Base-by-base conservation (phyloP, 2,113 vertebrate genomes). In the Polypterus bichir region DNA sequence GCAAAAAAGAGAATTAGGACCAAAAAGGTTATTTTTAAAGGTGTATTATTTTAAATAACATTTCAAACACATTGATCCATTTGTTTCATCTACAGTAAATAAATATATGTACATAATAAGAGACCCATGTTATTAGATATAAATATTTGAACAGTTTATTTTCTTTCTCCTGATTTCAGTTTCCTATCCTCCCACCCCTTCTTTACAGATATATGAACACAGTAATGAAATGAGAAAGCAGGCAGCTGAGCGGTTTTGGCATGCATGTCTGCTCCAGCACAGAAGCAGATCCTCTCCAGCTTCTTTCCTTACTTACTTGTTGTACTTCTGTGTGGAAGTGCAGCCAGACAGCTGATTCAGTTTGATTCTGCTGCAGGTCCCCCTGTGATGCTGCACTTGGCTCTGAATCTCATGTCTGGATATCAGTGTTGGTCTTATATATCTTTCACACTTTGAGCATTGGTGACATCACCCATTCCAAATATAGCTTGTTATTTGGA, bases 391-490 rank as follows among this genome's bases (percentile, higher is more conserved):
- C 60, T 60, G 65, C 59, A 58, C 44, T 7, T 77, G 72, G 79
- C 72, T 56, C 27, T 75, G 70, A 58, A 68, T 63, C 65, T 68
- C 75, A 74, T 54, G 63, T 27, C 56, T 58, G 44, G n/a, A 44
- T 7, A 7, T 44, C 71, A 74, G 45, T 44, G 63, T 49, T 49
- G 46, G 60, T 61, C 62, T 67, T 69, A 75, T 88, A 86, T 85
- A 88, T 70, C 71, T 77, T 76, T 70, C 65, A 73, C 48, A 76
- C 59, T 68, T 69, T 73, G 74, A 73, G 71, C 79, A 77, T 75
- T 79, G 72, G 75, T 86, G 86, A 86, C 83, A 86, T 84, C 84
- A 86, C 71, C 66, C 69, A 62, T 68, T 81, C 81, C 81, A 86
- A 85, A 88, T 84, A 88, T 86, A 85, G 84, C 71, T 62, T 46